Evolutionary conservation across 2,113 vertebrate species (phyloP).

Genomic region (Columba livia): DNA sequence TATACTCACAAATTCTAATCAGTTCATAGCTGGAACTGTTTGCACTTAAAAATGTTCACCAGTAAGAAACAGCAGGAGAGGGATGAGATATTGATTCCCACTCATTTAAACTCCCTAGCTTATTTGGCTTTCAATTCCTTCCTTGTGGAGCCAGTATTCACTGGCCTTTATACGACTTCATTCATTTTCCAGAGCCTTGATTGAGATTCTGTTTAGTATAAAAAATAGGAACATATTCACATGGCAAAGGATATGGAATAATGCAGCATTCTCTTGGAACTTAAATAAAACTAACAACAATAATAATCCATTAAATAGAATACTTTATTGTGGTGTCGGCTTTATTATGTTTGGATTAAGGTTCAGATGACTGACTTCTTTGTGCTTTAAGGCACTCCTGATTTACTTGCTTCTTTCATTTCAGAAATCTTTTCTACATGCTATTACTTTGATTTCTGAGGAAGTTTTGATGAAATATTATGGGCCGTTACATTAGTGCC

Average conservation of each 20-base stretch:
- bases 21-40: not conserved
- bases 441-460: conserved; percentile 52
- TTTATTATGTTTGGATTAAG: conserved; percentile 31
- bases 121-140: conserved; percentile 22
- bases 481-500: conserved; percentile 38
- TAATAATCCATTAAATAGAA: conserved; percentile 19
- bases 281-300: conserved; percentile 23
- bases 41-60: conserved; percentile 15
- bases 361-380: conserved; percentile 12
- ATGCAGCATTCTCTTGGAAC: not conserved
- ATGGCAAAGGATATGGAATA: not conserved
- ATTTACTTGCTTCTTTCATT: conserved; percentile 6
- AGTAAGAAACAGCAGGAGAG: conserved; percentile 25
- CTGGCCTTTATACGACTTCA: not conserved
- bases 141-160: not conserved
- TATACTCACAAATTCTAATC: not conserved
- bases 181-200: conserved; percentile 25
- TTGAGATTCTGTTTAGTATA: not conserved
- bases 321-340: conserved; percentile 8
- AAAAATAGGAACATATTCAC: not conserved
- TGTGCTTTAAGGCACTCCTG: conserved; percentile 18
- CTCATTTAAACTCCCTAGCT: conserved; percentile 6
- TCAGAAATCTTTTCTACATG: not conserved
- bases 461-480: conserved; percentile 43
- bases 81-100: conserved; percentile 20